Evolutionary conservation across 1,140 invertebrate genomes (phyloP).

Genomic region (Ditylenchus dipsaci): DNA sequence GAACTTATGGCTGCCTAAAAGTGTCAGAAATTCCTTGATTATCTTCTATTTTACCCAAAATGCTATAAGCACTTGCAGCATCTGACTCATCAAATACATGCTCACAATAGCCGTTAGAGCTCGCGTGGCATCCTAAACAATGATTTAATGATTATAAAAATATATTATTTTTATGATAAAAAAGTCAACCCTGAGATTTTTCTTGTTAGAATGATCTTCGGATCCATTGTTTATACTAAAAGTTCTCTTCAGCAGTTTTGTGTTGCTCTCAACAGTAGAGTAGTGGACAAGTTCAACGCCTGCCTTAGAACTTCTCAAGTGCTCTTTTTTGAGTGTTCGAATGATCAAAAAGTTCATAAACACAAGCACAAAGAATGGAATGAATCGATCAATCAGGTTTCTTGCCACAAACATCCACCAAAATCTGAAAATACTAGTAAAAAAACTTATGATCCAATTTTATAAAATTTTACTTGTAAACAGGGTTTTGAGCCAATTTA

Average conservation of each 20-base stretch:
- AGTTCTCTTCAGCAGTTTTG: conserved; percentile 4
- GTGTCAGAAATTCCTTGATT: too few relatives aligned
- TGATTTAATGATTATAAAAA: conserved; percentile 4
- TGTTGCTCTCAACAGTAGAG: conserved; percentile 11
- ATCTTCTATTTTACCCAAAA: conserved; percentile 12
- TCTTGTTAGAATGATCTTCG: conserved; percentile 28
- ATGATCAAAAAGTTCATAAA: conserved; percentile 52
- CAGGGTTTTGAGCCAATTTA: conserved; percentile 3
- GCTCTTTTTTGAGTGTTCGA: conserved; percentile 45
- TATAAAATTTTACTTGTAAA: background rate
- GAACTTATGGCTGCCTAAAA: too few relatives aligned
- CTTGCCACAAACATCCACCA: conserved; percentile 55
- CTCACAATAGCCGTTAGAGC: conserved; percentile 48
- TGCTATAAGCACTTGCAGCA: conserved; percentile 50
- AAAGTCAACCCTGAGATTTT: conserved; percentile 35
- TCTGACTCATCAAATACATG: conserved; percentile 50
- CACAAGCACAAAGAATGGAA: conserved; percentile 49
- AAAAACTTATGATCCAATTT: background rate
- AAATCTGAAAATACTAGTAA: conserved; percentile 34
- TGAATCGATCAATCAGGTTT: conserved; percentile 42
- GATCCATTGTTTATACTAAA: background rate
- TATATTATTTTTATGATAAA: too few relatives aligned
- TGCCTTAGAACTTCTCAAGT: conserved; percentile 9
- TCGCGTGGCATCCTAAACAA: conserved; percentile 50
- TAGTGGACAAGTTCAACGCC: conserved; percentile 8